Conservation (phyloP, 2,888 invertebrate genomes). For the Athripsodes cinereus region DNA sequence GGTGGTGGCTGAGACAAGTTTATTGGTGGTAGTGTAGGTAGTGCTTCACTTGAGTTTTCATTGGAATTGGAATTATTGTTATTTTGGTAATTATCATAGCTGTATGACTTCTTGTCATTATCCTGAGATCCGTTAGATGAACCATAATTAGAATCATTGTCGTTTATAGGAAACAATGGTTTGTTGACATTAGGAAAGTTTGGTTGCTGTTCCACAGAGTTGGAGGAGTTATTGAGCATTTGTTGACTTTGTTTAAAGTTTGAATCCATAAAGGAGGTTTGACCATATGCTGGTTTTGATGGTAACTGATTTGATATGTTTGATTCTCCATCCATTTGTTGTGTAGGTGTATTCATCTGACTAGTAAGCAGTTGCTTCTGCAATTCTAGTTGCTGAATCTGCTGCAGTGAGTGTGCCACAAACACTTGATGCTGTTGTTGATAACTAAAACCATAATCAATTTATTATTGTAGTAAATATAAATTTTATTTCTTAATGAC, state of each 20-base stretch:
- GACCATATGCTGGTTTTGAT: slow-evolving; percentile 15
- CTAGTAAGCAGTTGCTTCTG: slow-evolving; percentile 64
- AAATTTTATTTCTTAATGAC: too few species aligned
- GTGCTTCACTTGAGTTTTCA: slow-evolving; percentile 32
- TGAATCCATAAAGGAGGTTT: slow-evolving; percentile 25
- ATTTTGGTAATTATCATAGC: slow-evolving; percentile 37
- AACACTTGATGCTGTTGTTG: slow-evolving; percentile 95
- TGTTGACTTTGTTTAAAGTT: slow-evolving; percentile 32
- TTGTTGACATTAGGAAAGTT: slow-evolving; percentile 32
- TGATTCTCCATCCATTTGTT: slow-evolving; percentile 36
- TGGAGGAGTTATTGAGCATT: slow-evolving; percentile 31
- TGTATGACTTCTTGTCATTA: slow-evolving; percentile 44
- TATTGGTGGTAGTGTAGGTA: slow-evolving; percentile 31
- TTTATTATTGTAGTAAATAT: too few species aligned
- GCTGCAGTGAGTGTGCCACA: slow-evolving; percentile 83
- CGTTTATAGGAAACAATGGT: slow-evolving; percentile 34
- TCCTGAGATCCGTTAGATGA: slow-evolving; percentile 35
- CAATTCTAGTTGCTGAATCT: slow-evolving; percentile 78
- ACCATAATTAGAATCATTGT: slow-evolving; percentile 27
- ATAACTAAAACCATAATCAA: slow-evolving; percentile 51
- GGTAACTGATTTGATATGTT: slow-evolving; percentile 23
- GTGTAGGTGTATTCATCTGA: slow-evolving; percentile 41
- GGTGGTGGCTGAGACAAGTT: slow-evolving; percentile 49
- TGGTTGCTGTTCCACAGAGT: slow-evolving; percentile 34
- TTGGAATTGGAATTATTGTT: slow-evolving; percentile 15